phyloP scores from a whole-genome alignment of 2,113 vertebrate species.

The Clarias gariepinus region DNA sequence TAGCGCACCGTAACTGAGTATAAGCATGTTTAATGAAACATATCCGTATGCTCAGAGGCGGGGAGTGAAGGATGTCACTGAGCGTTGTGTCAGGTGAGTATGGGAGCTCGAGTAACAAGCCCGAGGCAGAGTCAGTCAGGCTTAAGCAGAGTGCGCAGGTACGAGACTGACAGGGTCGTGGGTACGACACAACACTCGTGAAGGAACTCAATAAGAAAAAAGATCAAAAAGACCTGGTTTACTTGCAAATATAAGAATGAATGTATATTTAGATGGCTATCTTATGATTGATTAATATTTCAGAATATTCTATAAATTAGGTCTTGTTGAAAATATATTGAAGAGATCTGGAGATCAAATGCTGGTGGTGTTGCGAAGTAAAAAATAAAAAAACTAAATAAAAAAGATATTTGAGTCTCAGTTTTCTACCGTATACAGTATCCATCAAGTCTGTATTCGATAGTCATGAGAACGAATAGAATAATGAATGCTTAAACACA shows the following conservation, averaged over 20 bases:
- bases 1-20: slow-evolving; percentile 35
- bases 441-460: neutral
- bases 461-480: neutral
- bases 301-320: neutral
- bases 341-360: neutral
- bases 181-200: neutral
- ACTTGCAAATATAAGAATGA: too few species aligned
- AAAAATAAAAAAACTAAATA: neutral
- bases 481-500: neutral
- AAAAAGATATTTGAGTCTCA: too few species aligned
- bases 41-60: slow-evolving; percentile 34
- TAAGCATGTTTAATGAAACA: slow-evolving; percentile 56
- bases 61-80: slow-evolving; percentile 43
- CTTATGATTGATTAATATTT: neutral
- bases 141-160: slow-evolving; percentile 35
- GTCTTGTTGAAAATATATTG: neutral
- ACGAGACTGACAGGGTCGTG: slow-evolving; percentile 7
- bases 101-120: slow-evolving; percentile 36
- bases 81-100: slow-evolving; percentile 25
- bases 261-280: neutral
- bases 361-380: neutral
- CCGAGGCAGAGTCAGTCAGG: slow-evolving; percentile 46
- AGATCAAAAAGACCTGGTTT: too few species aligned
- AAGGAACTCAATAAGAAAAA: neutral
- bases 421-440: neutral